Conservation (phyloP, 2,888 invertebrate genomes). For the Calephelis perditalis region DNA sequence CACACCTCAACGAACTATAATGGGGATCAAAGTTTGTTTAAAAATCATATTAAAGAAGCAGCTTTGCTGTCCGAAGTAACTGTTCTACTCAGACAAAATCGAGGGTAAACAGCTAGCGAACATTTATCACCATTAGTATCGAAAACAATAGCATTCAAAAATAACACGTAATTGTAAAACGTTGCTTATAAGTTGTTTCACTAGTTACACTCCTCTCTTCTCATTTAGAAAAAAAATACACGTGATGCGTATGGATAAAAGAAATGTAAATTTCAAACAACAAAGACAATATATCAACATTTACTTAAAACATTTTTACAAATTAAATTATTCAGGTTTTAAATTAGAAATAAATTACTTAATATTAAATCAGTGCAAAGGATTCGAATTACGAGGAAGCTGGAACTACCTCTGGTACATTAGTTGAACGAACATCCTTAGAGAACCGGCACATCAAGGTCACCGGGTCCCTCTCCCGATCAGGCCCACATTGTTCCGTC, state of each 20-base stretch:
- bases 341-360: slow-evolving; percentile 43
- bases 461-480: slow-evolving; percentile 81
- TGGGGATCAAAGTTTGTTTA: too few relatives aligned
- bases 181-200: too few relatives aligned
- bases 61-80: too few relatives aligned
- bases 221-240: too few relatives aligned
- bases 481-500: slow-evolving; percentile 86
- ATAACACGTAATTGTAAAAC: too few relatives aligned
- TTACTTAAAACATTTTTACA: slow-evolving; percentile 21
- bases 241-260: background rate
- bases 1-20: too few relatives aligned
- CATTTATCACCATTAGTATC: too few relatives aligned
- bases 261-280: slow-evolving; percentile 13
- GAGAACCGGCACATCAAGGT: slow-evolving; percentile 76
- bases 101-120: too few relatives aligned
- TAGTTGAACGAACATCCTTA: slow-evolving; percentile 25
- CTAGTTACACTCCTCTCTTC: too few relatives aligned
- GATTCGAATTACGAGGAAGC: slow-evolving; percentile 46
- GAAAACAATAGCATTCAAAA: too few relatives aligned
- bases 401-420: slow-evolving; percentile 46
- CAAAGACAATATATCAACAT: slow-evolving; percentile 16
- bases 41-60: too few relatives aligned
- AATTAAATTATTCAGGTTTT: slow-evolving; percentile 19
- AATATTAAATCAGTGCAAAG: slow-evolving; percentile 31
- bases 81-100: too few relatives aligned